Evolutionary conservation across 2,113 vertebrate genomes (phyloP).

Genomic region (Heptranchias perlo): DNA sequence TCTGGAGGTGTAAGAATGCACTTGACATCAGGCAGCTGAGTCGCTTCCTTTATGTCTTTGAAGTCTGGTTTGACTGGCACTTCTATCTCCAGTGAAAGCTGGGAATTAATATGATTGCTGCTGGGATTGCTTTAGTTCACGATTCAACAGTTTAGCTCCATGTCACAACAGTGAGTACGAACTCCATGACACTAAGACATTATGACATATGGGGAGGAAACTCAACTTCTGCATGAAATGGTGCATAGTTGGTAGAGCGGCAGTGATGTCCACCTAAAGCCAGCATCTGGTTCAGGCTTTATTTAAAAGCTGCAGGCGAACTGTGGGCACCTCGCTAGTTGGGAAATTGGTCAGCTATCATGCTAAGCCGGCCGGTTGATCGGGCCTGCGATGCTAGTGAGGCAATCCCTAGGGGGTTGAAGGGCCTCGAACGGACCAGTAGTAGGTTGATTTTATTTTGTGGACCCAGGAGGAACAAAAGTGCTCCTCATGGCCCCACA

Average conservation of each 20-base stretch:
- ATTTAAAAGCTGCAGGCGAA: neutral
- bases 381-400: neutral
- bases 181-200: neutral
- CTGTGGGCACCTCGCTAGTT: neutral
- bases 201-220: neutral
- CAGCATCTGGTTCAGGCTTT: neutral
- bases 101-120: neutral
- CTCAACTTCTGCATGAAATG: neutral
- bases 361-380: neutral
- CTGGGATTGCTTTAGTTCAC: neutral
- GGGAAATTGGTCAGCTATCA: neutral
- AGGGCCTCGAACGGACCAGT: neutral
- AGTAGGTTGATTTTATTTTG: neutral
- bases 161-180: neutral
- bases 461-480: neutral
- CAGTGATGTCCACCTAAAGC: neutral
- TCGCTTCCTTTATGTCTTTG: neutral
- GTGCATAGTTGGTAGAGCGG: neutral
- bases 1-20: neutral
- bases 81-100: neutral
- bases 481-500: neutral
- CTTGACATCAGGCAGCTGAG: neutral
- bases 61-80: neutral
- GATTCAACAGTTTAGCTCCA: neutral
- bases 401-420: neutral